Percentiles rank a stretch among this genome's conserved stretches.
Evolutionary conservation across 2,797 vertebrate species (phyloP).

Genomic region (Characodon lateralis): DNA sequence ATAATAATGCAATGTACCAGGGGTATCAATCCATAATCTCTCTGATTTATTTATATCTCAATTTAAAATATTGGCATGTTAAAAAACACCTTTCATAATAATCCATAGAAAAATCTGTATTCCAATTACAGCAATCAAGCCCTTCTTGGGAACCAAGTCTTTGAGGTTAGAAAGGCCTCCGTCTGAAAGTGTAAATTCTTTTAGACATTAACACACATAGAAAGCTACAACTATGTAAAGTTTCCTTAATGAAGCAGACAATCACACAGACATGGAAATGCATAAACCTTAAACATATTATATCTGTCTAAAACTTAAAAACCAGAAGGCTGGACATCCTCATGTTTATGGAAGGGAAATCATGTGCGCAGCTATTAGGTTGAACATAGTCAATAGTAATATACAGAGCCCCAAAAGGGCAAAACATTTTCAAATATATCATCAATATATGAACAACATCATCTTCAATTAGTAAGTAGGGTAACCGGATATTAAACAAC

Average conservation of each 20-base stretch:
- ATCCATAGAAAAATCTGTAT: not conserved
- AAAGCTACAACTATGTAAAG: not conserved
- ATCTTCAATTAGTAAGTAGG: not conserved
- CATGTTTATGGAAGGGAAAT: constrained; percentile 18
- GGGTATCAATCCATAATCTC: not conserved
- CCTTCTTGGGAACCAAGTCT: not conserved
- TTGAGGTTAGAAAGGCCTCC: not conserved
- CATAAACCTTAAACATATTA: constrained; percentile 9
- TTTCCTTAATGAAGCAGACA: constrained; percentile 2
- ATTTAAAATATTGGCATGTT: not conserved
- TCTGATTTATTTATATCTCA: not conserved
- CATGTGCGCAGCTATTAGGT: constrained; percentile 6
- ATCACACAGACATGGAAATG: not conserved
- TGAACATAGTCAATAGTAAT: not conserved
- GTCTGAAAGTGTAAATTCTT: not conserved
- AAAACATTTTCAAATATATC: not conserved
- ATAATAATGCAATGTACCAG: not conserved
- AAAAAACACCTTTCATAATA: not conserved
- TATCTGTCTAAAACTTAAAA: constrained; percentile 18
- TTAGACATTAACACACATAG: not conserved
- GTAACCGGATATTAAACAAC: not conserved
- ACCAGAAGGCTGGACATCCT: constrained; percentile 21
- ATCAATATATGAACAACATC: not conserved
- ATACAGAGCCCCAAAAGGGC: not conserved
- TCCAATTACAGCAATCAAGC: not conserved